Conservation (phyloP, 2,797 vertebrate genomes). For the Schizopygopsis pylzovi region DNA sequence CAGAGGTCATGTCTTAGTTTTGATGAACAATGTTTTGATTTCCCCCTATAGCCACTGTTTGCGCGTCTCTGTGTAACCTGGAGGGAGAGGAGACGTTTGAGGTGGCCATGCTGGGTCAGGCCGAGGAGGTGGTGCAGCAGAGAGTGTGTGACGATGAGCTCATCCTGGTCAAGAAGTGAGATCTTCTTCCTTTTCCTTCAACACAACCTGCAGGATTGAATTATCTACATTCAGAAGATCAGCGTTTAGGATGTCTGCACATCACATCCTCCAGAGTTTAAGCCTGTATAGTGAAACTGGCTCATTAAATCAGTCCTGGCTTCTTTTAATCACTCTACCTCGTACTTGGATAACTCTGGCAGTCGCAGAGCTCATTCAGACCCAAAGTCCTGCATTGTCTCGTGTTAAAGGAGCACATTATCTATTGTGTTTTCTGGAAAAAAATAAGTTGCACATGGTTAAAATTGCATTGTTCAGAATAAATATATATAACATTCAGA, state of each 20-base stretch:
- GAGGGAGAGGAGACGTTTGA: constrained; percentile 98
- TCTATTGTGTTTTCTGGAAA: too few relatives aligned
- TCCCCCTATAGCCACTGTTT: constrained; percentile 81
- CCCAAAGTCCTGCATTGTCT: too few relatives aligned
- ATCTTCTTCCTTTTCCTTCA: not conserved
- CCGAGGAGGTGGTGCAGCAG: constrained; percentile 96
- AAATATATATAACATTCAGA: not conserved
- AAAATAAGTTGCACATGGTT: too few relatives aligned
- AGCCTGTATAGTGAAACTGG: not conserved
- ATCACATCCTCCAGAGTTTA: not conserved
- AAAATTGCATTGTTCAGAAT: too few relatives aligned
- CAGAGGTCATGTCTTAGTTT: not conserved
- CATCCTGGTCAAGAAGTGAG: constrained; percentile 97
- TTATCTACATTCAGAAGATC: not conserved
- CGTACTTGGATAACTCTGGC: too few relatives aligned
- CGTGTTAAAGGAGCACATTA: too few relatives aligned
- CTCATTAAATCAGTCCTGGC: not conserved
- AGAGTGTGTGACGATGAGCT: constrained; percentile 96
- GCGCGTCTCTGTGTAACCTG: constrained; percentile 92
- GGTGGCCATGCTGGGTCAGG: constrained; percentile 90
- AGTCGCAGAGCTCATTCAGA: too few relatives aligned
- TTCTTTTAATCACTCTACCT: not conserved
- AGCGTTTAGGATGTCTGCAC: not conserved
- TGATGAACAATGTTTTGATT: constrained; percentile 19
- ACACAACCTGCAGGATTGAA: not conserved